These are phyloP conservation scores for Petaurus breviceps DNA, from an alignment of 2,113 vertebrate genomes.

Conservation along the genomic window DNA sequence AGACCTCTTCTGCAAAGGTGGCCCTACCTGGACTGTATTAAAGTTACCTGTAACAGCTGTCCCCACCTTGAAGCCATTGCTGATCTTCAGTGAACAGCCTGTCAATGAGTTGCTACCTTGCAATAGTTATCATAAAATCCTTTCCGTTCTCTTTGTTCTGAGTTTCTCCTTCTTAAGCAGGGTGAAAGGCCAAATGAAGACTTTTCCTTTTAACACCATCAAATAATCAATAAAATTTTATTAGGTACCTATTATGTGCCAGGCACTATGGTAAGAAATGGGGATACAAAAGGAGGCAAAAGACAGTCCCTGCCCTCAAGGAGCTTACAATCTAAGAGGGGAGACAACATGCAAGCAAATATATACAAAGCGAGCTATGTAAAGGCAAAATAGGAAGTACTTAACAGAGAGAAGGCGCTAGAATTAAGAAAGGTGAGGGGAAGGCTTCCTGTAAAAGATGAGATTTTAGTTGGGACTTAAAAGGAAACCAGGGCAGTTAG, in stretches of 20 bases:
- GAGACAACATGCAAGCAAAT: neutral
- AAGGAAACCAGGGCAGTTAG: neutral
- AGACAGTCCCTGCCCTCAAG: neutral
- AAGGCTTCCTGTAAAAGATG: neutral
- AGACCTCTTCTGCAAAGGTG: neutral
- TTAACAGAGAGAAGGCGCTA: neutral
- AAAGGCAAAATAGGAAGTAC: too few relatives aligned
- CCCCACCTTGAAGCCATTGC: neutral
- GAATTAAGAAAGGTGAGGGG: neutral
- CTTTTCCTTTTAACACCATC: neutral
- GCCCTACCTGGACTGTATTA: neutral
- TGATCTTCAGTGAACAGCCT: neutral
- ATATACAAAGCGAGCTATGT: neutral
- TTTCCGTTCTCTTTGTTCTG: neutral
- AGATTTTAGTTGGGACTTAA: neutral
- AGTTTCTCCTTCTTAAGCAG: neutral
- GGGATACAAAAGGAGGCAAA: neutral
- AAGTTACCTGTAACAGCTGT: neutral
- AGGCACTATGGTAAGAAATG: too few relatives aligned
- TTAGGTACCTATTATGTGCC: neutral
- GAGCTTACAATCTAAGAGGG: neutral
- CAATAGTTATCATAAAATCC: neutral
- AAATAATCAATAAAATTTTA: neutral
- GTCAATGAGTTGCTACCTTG: neutral
- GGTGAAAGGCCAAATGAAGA: neutral